A percentile compares a stretch with the other conserved stretches of the same genome.
Conservation (phyloP, 64 coral and sea anemone genomes). For the Catalaphyllia jardinei region DNA sequence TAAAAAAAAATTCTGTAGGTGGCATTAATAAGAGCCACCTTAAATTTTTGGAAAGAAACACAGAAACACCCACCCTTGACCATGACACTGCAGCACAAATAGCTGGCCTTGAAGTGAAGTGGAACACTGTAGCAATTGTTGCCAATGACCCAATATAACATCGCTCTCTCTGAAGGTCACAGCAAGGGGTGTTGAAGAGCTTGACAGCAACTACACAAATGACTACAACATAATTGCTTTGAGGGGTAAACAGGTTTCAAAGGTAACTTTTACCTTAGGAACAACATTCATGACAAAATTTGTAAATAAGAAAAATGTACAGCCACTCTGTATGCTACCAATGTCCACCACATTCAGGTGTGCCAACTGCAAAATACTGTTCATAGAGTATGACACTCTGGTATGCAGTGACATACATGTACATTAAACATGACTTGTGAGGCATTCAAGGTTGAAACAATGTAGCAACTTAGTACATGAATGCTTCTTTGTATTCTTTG, state of each 20-base stretch:
- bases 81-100: neutral
- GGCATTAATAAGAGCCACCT: too few relatives aligned
- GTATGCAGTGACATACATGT: too few relatives aligned
- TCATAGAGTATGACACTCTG: too few relatives aligned
- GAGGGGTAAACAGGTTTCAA: conserved; percentile 21
- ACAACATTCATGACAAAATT: conserved; percentile 79
- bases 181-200: conserved; percentile 3
- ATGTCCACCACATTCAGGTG: too few relatives aligned
- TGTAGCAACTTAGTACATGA: too few relatives aligned
- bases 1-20: too few relatives aligned
- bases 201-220: conserved; percentile 22
- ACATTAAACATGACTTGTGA: too few relatives aligned
- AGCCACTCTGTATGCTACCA: conserved; percentile 72
- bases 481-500: too few relatives aligned
- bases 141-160: conserved; percentile 30
- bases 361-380: too few relatives aligned
- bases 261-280: conserved; percentile 59
- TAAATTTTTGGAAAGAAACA: too few relatives aligned
- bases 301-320: conserved; percentile 37
- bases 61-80: neutral
- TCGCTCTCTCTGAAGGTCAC: neutral
- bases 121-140: conserved; percentile 28
- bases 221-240: conserved; percentile 17
- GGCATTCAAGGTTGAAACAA: too few relatives aligned
- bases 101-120: conserved; percentile 11